Evolutionary conservation across 2,797 vertebrate species (phyloP).

Genomic region (Mionectes olivaceus): DNA sequence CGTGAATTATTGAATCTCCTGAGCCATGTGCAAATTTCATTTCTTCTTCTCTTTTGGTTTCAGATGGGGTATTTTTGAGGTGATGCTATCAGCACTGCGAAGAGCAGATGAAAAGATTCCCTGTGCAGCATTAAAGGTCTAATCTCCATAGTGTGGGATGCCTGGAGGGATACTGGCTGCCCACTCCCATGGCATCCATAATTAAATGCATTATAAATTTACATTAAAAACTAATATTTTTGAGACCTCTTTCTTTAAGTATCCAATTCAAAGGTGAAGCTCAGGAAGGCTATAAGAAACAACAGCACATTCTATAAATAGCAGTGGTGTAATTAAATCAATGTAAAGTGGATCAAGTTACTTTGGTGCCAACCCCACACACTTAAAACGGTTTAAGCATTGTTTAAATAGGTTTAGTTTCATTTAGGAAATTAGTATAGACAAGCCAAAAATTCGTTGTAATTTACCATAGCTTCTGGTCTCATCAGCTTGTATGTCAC

Average conservation of each 20-base stretch:
- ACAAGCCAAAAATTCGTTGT: constrained; percentile 51
- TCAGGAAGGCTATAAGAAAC: neutral
- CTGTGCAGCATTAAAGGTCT: constrained; percentile 8
- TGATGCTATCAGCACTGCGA: constrained; percentile 13
- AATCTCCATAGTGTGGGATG: neutral
- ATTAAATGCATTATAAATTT: constrained; percentile 28
- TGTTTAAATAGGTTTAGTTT: constrained; percentile 57
- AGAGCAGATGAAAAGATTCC: constrained; percentile 20
- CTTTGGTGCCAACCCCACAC: constrained; percentile 37
- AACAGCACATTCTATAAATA: constrained; percentile 22
- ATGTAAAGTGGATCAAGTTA: constrained; percentile 49
- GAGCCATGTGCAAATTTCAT: constrained; percentile 59
- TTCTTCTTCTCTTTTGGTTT: constrained; percentile 57
- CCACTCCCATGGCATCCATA: constrained; percentile 19
- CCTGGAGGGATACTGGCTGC: constrained; percentile 9
- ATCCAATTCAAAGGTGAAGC: constrained; percentile 5
- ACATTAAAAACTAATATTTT: constrained; percentile 6
- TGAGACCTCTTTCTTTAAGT: neutral
- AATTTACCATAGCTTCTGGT: constrained; percentile 29
- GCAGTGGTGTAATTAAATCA: constrained; percentile 46
- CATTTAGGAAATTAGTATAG: constrained; percentile 61
- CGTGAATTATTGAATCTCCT: constrained; percentile 44
- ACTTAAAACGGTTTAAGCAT: constrained; percentile 38
- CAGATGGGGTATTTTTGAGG: constrained; percentile 26
- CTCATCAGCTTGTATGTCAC: neutral